Conservation (phyloP, 2,113 vertebrate genomes). For the Podocnemis expansa region DNA sequence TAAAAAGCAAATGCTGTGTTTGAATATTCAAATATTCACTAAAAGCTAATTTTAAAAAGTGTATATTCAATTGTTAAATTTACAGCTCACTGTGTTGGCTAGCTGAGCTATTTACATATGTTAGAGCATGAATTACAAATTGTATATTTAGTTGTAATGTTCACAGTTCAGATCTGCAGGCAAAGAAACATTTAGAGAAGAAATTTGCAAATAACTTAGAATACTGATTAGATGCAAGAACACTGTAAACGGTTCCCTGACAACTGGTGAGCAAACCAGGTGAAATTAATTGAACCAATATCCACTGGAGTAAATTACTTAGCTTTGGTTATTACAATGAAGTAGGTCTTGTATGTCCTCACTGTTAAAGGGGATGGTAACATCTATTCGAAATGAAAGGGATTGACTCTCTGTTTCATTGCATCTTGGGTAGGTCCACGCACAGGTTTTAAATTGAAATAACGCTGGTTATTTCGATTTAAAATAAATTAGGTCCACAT, state of each 20-base stretch:
- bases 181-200: background rate
- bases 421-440: too few relatives aligned
- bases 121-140: constrained; percentile 29
- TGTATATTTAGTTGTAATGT: constrained; percentile 7
- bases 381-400: background rate
- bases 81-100: background rate
- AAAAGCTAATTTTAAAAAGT: constrained; percentile 38
- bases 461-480: too few relatives aligned
- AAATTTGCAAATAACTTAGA: background rate
- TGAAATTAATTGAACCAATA: constrained; percentile 21
- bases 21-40: background rate
- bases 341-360: background rate
- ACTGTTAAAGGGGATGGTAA: background rate
- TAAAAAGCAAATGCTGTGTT: background rate
- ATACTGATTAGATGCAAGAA: background rate
- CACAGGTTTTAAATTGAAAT: too few relatives aligned
- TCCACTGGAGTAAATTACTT: background rate
- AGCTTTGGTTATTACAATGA: background rate
- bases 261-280: background rate
- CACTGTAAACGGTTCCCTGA: background rate
- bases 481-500: too few relatives aligned
- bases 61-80: constrained; percentile 27
- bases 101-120: constrained; percentile 33
- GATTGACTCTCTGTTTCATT: background rate
- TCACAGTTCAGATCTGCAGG: background rate